These are phyloP conservation scores for Sitodiplosis mosellana DNA, from an alignment of 1,140 invertebrate genomes.

Conservation along the genomic window DNA sequence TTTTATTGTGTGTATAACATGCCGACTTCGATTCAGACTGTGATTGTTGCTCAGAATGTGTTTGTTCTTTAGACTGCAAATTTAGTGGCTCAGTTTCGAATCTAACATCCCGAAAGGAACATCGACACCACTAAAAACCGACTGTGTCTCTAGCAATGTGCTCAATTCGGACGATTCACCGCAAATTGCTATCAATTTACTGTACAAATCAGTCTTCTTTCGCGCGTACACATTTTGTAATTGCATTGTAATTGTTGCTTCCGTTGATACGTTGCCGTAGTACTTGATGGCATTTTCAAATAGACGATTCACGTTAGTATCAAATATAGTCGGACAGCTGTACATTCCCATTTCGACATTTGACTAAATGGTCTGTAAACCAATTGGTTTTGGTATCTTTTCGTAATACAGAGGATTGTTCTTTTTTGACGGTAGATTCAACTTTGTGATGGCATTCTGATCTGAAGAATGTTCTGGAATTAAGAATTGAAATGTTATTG, in stretches of 20 bases:
- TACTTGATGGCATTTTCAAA: slow-evolving; percentile 29
- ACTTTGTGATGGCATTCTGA: not conserved
- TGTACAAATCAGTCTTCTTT: not conserved
- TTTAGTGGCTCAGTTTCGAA: no score
- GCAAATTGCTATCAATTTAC: not conserved
- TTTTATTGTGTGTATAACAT: no score
- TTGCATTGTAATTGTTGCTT: not conserved
- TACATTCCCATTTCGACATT: slow-evolving; percentile 69
- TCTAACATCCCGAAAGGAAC: no score
- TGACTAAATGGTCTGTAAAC: slow-evolving; percentile 57
- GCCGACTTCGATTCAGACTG: no score
- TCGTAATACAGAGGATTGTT: not conserved
- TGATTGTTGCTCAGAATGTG: no score
- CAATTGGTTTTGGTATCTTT: slow-evolving; percentile 37
- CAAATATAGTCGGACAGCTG: slow-evolving; percentile 56
- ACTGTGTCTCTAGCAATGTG: not conserved
- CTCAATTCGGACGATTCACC: not conserved
- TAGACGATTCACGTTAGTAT: slow-evolving; percentile 58
- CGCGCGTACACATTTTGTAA: not conserved
- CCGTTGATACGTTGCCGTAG: not conserved
- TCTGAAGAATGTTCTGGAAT: slow-evolving; percentile 1
- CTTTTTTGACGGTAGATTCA: slow-evolving; percentile 1
- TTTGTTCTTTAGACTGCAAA: no score
- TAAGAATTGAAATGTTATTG: not conserved
- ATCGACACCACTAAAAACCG: no score